A percentile compares a stretch with the other conserved stretches of the same genome.
Evolutionary conservation across 1,140 invertebrate species (phyloP).

Genomic region (Eulimnadia texana): DNA sequence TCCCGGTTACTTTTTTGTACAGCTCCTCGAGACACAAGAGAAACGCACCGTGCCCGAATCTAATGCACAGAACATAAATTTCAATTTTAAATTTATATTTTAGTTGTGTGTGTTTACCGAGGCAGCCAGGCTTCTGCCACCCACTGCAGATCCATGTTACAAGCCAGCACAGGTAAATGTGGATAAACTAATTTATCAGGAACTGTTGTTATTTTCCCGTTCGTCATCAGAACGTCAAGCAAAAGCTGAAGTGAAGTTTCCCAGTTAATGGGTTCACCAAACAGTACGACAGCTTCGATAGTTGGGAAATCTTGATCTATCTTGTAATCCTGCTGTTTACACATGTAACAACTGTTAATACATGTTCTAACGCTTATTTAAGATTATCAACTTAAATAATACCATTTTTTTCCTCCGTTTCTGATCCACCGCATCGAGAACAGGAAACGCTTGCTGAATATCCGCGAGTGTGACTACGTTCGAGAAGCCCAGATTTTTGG

Average conservation of each 20-base stretch:
- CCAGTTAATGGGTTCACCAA: slow-evolving; percentile 42
- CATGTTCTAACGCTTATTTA: not conserved
- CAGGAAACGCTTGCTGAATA: slow-evolving; percentile 43
- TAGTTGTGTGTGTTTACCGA: slow-evolving; percentile 7
- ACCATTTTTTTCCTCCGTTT: slow-evolving; percentile 35
- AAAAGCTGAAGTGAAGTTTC: slow-evolving; percentile 41
- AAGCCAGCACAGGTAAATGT: slow-evolving; percentile 48
- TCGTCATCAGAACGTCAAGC: slow-evolving; percentile 49
- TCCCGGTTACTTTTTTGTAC: slow-evolving; percentile 48
- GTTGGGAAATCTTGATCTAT: slow-evolving; percentile 28
- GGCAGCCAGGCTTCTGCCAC: slow-evolving; percentile 42
- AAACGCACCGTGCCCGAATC: slow-evolving; percentile 52
- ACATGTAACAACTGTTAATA: not conserved
- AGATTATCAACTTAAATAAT: not conserved
- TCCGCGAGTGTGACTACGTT: slow-evolving; percentile 47
- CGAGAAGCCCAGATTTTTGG: slow-evolving; percentile 47
- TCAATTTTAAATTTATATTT: no score
- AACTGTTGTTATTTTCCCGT: slow-evolving; percentile 36
- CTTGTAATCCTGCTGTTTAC: not conserved
- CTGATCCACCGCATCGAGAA: slow-evolving; percentile 53
- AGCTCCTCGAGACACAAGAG: slow-evolving; percentile 46
- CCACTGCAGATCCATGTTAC: slow-evolving; percentile 54
- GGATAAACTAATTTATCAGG: slow-evolving; percentile 35
- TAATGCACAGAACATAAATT: no score
- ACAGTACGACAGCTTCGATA: slow-evolving; percentile 42